Base-by-base conservation (phyloP, 2,888 invertebrate genomes). In the Sceliomorpha sp. region DNA sequence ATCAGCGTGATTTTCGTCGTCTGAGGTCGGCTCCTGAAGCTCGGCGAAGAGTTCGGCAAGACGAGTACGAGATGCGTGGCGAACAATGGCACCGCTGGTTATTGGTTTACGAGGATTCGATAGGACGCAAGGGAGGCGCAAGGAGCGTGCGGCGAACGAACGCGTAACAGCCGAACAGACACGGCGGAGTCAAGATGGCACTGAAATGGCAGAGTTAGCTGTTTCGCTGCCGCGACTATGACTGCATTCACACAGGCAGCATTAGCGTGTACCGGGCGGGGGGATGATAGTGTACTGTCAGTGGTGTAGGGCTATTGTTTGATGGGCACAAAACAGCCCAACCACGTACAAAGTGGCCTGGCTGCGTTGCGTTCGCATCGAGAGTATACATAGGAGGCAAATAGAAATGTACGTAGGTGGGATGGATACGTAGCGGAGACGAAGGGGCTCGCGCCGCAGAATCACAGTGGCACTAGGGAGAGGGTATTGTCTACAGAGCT, bases 401-500 rank as follows among this genome's bases (percentile, higher is more conserved):
- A 72, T 70, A 63, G 70, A 68, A 72, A 60, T 39, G 51, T 53
- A 37, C 17, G 39, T 40, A 48, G 1, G 48, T 44, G 62, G 74
- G 67, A 68, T 48, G 62, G 73, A 63, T 58, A 48, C 62, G 72
- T 67, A 70, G 70, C 39, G 63, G 60, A 71, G 64, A 70, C 50
- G 73, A 63, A 67, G 73, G 58, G 58, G 64, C 36, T 63, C 10
- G 55, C 26, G 66, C 56, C 34, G 37, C 75, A 77, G 79, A 81
- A 81, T 80, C 79, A 77, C 78, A 75, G 77, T 66, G 79, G 77
- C 82, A 84, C 81, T 78, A 78, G 81, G 81, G 82, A 81, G 84
- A 80, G 81, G 84, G 85, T 84, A 87, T 88, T 88, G 88, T 88
- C 86, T 87, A 86, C 86, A 79, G 84, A 87, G 86, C 87, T 88